phyloP scores from a whole-genome alignment of 2,888 invertebrate genomes.

The Apotomis betuletana region DNA sequence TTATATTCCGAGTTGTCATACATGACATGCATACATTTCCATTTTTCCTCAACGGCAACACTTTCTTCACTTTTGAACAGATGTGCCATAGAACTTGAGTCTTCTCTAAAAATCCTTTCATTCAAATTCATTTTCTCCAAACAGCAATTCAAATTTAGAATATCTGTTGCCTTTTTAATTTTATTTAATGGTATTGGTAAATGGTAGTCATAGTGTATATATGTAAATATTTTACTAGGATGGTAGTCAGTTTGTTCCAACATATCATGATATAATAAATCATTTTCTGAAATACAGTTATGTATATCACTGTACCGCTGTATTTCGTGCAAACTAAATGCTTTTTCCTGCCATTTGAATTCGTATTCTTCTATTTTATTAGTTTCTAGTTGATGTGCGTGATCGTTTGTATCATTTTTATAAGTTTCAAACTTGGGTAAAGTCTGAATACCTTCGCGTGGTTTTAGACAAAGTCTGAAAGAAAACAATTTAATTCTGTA shows the following conservation, averaged over 20 bases:
- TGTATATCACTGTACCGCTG: slow-evolving; percentile 83
- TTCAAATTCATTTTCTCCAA: slow-evolving; percentile 58
- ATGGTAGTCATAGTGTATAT: slow-evolving; percentile 83
- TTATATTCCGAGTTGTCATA: slow-evolving; percentile 72
- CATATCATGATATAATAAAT: slow-evolving; percentile 67
- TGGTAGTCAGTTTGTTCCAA: slow-evolving; percentile 61
- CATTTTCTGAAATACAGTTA: slow-evolving; percentile 85
- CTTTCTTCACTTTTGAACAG: slow-evolving; percentile 67
- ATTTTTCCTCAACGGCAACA: slow-evolving; percentile 53
- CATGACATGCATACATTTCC: slow-evolving; percentile 72
- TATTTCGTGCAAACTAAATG: slow-evolving; percentile 85
- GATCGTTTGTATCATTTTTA: slow-evolving; percentile 51
- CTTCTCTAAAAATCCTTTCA: slow-evolving; percentile 50
- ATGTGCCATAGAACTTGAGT: slow-evolving; percentile 59
- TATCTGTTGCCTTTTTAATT: slow-evolving; percentile 46
- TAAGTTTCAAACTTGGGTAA: slow-evolving; percentile 74
- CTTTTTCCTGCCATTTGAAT: slow-evolving; percentile 90
- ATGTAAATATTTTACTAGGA: slow-evolving; percentile 79
- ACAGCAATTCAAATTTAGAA: slow-evolving; percentile 54
- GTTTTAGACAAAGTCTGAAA: slow-evolving; percentile 69
- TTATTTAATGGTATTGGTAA: slow-evolving; percentile 62
- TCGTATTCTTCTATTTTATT: slow-evolving; percentile 60
- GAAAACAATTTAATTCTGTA: slow-evolving; percentile 12
- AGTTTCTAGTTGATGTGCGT: slow-evolving; percentile 51
- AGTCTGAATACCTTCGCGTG: slow-evolving; percentile 61